Evolutionary conservation across 1,140 invertebrate species (phyloP), one percentile per base, ranked within the genome.

Genomic region (Philotrypesis tridentata): DNA sequence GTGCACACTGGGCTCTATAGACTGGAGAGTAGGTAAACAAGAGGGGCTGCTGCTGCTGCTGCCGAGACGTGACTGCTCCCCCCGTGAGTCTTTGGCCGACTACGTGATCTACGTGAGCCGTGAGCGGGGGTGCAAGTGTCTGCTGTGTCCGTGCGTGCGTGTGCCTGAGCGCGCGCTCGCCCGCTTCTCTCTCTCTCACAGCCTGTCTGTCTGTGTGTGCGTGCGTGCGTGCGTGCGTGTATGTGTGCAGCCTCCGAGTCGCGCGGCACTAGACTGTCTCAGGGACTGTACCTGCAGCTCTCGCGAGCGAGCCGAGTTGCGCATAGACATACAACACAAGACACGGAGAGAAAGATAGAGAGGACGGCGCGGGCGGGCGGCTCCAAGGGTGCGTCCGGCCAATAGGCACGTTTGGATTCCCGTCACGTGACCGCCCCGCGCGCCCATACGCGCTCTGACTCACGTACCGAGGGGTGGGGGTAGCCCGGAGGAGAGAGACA

Each of bases 201-300:
- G n/a, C n/a, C n/a, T n/a, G n/a, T n/a, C n/a, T n/a, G 31, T 60
- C n/a, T 3, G 55, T n/a, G 55, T 14, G 14, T 14, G 82, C 14
- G 40, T 23, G 76, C 9, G 40, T 25, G 43, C 27, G 76, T 60
- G 76, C 71, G 60, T 5, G 60, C 55, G 65, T 63, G 37, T 11
- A 37, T 48, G 65, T 63, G 67, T 61, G 48, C 31, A 55, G 70
- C 68, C 71, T 61, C 73, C 75, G 78, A 83, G 80, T 82, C 78
- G 80, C 81, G 73, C 84, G 83, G 75, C 84, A 83, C 85, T 82
- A 82, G 87, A 84, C 84, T 85, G 79, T 40, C 75, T 83, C 86
- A 82, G 84, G 78, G 85, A 87, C 85, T 87, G 85, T 86, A 87
- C 85, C 83, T 73, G 61, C 75, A 79, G 84, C 82, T 85, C 83